These are phyloP conservation scores for Calliopum simillimum DNA, from an alignment of 2,888 invertebrate species.

Conservation along the genomic window DNA sequence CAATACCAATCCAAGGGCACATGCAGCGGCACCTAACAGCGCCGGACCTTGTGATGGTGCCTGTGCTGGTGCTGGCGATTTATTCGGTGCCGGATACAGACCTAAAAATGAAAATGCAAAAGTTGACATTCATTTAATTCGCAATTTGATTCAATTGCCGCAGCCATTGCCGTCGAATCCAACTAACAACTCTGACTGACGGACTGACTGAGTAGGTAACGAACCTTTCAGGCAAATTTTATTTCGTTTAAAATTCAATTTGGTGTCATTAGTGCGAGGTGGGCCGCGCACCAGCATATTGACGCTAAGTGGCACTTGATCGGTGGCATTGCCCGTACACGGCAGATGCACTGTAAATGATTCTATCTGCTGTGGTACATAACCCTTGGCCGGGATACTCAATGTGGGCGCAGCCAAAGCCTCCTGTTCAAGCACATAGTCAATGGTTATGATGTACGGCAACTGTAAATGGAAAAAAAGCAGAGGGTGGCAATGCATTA, in stretches of 20 bases:
- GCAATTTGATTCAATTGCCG: constrained; percentile 19
- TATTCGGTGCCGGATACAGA: constrained; percentile 74
- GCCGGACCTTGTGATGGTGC: constrained; percentile 73
- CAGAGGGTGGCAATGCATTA: constrained; percentile 45
- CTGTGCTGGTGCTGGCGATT: constrained; percentile 77
- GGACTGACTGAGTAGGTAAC: constrained; percentile 29
- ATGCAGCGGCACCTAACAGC: constrained; percentile 84
- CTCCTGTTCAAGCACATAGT: constrained; percentile 74
- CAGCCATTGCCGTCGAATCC: background rate
- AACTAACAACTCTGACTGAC: too few species aligned
- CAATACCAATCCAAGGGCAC: constrained; percentile 74
- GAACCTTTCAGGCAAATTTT: constrained; percentile 88
- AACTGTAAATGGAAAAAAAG: constrained; percentile 50
- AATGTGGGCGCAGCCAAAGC: constrained; percentile 84
- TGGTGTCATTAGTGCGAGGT: constrained; percentile 78
- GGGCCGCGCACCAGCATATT: constrained; percentile 84
- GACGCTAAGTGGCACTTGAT: constrained; percentile 84
- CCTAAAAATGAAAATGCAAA: constrained; percentile 51
- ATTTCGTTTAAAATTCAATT: constrained; percentile 83
- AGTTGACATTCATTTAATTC: constrained; percentile 17
- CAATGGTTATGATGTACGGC: constrained; percentile 68
- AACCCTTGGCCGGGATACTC: constrained; percentile 84
- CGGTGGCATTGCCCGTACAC: constrained; percentile 84
- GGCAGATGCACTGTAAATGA: constrained; percentile 83
- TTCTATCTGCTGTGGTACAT: constrained; percentile 82